phyloP scores from a whole-genome alignment of 1,140 invertebrate species.

The Telenomus remus region DNA sequence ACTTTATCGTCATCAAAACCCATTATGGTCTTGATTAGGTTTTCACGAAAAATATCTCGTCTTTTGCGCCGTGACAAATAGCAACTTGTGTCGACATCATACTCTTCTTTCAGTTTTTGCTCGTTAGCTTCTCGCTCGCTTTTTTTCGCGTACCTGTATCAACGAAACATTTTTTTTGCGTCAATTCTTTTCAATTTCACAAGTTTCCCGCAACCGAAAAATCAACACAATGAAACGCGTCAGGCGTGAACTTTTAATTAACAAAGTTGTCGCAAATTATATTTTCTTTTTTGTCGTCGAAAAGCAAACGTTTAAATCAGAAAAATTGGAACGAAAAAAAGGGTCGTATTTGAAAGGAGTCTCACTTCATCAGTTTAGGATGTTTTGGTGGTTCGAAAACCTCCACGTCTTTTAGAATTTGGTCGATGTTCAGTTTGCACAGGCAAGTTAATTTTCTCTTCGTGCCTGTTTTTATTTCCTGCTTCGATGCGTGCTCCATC shows the following conservation, averaged over 20 bases:
- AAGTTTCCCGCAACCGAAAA: too few species aligned
- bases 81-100: conserved; percentile 72
- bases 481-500: conserved; percentile 4
- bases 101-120: conserved; percentile 32
- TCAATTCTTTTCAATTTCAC: conserved; percentile 3
- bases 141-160: conserved; percentile 31
- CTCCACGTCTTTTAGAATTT: conserved; percentile 14
- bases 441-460: conserved; percentile 43
- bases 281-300: too few species aligned
- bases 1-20: conserved; percentile 48
- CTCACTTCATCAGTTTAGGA: conserved; percentile 45
- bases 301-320: neutral
- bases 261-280: too few species aligned
- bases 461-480: conserved; percentile 5
- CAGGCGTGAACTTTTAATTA: too few species aligned
- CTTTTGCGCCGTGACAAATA: conserved; percentile 83
- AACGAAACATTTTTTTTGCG: neutral
- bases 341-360: neutral
- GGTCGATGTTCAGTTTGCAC: conserved; percentile 15
- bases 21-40: conserved; percentile 84
- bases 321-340: too few species aligned
- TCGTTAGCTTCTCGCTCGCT: conserved; percentile 12
- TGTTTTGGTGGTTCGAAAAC: neutral
- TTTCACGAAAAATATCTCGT: conserved; percentile 87
- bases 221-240: too few species aligned